Conservation (phyloP, 2,797 vertebrate genomes). For the Dromococcyx pavoninus region DNA sequence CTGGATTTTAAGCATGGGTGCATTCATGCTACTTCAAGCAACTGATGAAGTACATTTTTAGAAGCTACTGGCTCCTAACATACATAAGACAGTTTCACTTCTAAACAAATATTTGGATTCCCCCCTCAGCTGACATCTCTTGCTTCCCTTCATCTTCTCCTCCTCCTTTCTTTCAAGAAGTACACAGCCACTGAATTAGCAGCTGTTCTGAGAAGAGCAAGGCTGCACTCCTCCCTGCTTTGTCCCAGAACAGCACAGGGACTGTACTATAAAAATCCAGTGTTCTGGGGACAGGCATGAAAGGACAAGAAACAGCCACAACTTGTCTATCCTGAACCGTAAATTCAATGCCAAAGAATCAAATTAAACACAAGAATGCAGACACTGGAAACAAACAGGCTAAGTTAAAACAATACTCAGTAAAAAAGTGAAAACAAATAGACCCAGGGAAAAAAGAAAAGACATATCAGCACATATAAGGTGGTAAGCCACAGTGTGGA, state of each 20-base stretch:
- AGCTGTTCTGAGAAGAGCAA: conserved; percentile 52
- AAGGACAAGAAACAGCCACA: conserved; percentile 58
- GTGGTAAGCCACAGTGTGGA: background rate
- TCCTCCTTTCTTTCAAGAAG: conserved; percentile 41
- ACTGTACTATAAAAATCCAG: conserved; percentile 61
- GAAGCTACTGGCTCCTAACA: background rate
- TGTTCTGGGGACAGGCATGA: conserved; percentile 46
- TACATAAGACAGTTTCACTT: background rate
- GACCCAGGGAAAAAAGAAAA: background rate
- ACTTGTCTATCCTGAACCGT: conserved; percentile 42
- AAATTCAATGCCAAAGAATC: conserved; percentile 4
- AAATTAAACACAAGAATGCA: background rate
- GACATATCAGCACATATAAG: background rate
- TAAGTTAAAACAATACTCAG: background rate
- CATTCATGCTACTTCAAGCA: background rate
- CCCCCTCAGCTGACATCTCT: background rate
- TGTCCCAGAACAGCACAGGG: conserved; percentile 62
- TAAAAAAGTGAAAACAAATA: background rate
- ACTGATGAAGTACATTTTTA: background rate
- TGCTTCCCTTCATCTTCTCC: conserved; percentile 23
- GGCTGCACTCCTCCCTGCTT: conserved; percentile 59
- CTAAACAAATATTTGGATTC: conserved; percentile 29
- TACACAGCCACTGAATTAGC: conserved; percentile 36
- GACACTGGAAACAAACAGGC: background rate
- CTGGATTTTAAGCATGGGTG: background rate